phyloP scores from a whole-genome alignment of 2,888 invertebrate species.

The Venusia cambrica region DNA sequence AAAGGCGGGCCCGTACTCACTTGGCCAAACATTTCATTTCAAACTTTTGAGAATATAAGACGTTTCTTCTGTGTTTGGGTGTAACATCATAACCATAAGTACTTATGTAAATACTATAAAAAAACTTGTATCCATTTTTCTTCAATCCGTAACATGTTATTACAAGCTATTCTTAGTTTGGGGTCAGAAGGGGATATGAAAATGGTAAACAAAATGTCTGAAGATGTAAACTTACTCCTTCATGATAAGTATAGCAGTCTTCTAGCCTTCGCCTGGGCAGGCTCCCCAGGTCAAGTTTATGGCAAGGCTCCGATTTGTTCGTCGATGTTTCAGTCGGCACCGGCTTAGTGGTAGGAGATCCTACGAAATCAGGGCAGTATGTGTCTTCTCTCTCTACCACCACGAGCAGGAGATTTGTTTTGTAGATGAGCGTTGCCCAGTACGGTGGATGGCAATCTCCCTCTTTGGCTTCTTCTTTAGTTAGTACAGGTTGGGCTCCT shows the following conservation, averaged over 20 bases:
- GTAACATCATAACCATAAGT: too few species aligned
- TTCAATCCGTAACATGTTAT: too few species aligned
- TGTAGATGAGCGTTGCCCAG: conserved; percentile 86
- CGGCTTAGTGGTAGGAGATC: conserved; percentile 83
- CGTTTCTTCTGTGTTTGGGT: too few species aligned
- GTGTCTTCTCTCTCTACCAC: conserved; percentile 81
- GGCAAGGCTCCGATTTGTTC: conserved; percentile 84
- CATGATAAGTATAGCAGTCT: conserved; percentile 89
- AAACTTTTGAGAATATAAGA: too few species aligned
- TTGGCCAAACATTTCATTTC: too few species aligned
- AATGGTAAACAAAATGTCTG: too few species aligned
- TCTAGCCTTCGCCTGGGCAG: conserved; percentile 85
- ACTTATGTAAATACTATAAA: too few species aligned
- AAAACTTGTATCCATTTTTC: too few species aligned
- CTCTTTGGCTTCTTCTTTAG: conserved; percentile 48
- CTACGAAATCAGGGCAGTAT: conserved; percentile 46
- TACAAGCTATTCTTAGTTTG: too few species aligned
- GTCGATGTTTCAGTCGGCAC: conserved; percentile 53
- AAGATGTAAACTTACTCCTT: conserved; percentile 68
- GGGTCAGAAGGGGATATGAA: too few species aligned
- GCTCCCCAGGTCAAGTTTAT: conserved; percentile 86
- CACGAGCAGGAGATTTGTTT: conserved; percentile 89
- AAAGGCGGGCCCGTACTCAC: too few species aligned
- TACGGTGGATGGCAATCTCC: conserved; percentile 73
- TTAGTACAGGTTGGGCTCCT: conserved; percentile 51